Evolutionary conservation across 2,888 invertebrate species (phyloP), one percentile per base, ranked within the genome.

Genomic region (Homarus gammarus): DNA sequence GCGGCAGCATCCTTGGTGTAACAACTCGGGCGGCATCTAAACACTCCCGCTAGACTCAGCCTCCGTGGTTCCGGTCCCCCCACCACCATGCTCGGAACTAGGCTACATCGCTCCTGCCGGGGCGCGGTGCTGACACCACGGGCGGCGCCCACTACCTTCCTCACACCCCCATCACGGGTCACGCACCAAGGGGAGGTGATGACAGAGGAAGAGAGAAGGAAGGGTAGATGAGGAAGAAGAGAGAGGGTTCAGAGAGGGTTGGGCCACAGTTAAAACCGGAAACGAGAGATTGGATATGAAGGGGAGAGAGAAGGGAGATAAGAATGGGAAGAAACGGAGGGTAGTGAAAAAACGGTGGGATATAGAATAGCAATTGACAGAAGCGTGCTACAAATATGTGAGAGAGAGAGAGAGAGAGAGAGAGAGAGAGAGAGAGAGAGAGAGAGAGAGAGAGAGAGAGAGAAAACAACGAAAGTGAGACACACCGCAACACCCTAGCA

Each of bases 61-160:
- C 33, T 33, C 79, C 79, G 61, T 79, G 61, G 79, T 79, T 79
- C 79, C 79, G 79, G 79, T 61, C 33, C n/a, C 22, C 27, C 56
- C 61, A 15, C 31, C 79, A 79, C 79, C 79, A 79, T 38, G 61
- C 61, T 83, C 83, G 83, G 83, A 83, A 83, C 83, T 72, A 83
- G 83, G 70, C 83, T 72, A 83, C 83, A 83, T 40, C 72, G 83
- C 83, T 44, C 49, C 72, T 83, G 31, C 73, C 73, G 68, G 82
- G 44, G 44, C 38, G 82, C 22, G 36, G 31, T 27, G 40, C 40
- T 75, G 40, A 44, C 64, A 64, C 27, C 64, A 27, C 27, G 64
- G 64, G 79, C 36, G 79, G 56, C 10, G 61, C 77, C 33, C 31
- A n/a, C n/a, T n/a, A n/a, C n/a, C n/a, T n/a, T n/a, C n/a, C n/a